Percentiles rank a stretch among this genome's conserved stretches.
Evolutionary conservation across 1,140 invertebrate species (phyloP).

Genomic region (Amyelois transitella): DNA sequence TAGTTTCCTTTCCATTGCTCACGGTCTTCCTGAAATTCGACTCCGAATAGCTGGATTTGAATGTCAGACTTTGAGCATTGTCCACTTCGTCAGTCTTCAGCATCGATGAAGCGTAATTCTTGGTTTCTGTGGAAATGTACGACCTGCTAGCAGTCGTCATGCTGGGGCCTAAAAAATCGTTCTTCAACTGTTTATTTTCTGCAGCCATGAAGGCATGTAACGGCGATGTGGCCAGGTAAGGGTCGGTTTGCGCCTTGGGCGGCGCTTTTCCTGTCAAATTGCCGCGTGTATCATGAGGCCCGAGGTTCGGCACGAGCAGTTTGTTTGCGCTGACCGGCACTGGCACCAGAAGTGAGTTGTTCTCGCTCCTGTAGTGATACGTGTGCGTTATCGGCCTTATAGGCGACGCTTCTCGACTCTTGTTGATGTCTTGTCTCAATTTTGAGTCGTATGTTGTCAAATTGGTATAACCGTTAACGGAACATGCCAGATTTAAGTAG

Average conservation of each 20-base stretch:
- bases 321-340: conserved; percentile 68
- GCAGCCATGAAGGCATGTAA: conserved; percentile 64
- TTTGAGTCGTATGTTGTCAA: conserved; percentile 88
- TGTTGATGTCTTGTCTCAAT: conserved; percentile 80
- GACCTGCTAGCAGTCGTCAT: conserved; percentile 61
- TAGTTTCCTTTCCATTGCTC: conserved; percentile 47
- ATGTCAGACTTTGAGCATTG: conserved; percentile 52
- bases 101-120: conserved; percentile 59
- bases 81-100: conserved; percentile 58
- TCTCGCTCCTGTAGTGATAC: conserved; percentile 77
- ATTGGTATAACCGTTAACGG: conserved; percentile 91
- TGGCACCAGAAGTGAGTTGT: conserved; percentile 71
- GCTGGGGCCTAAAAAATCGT: conserved; percentile 60
- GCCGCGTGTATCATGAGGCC: conserved; percentile 61
- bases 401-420: conserved; percentile 80
- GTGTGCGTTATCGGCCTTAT: conserved; percentile 74
- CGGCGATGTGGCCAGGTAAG: conserved; percentile 49
- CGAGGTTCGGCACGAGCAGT: conserved; percentile 62
- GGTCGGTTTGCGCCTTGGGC: conserved; percentile 67
- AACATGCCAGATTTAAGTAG: conserved; percentile 90
- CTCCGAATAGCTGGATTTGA: conserved; percentile 71
- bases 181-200: conserved; percentile 64
- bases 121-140: conserved; percentile 57
- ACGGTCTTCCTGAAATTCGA: conserved; percentile 66
- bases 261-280: conserved; percentile 69